Evolutionary conservation across 2,113 vertebrate species (phyloP).

Genomic region (Gallinago paraguaiae): DNA sequence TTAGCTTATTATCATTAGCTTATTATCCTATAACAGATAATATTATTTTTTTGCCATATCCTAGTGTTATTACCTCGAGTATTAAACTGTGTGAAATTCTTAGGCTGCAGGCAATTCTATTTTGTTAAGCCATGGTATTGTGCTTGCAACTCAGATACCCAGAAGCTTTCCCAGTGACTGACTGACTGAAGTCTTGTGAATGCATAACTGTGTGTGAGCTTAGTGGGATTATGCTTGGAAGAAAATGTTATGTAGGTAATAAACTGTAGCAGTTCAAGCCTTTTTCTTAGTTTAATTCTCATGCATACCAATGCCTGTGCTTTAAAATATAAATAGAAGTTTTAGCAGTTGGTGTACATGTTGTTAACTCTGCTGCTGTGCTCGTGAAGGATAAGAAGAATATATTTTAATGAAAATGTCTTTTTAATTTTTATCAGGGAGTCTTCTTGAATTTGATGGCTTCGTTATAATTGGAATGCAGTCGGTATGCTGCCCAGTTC

Average conservation of each 20-base stretch:
- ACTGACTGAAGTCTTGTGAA: neutral
- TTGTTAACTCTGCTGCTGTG: neutral
- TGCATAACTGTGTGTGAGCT: neutral
- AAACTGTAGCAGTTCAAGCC: neutral
- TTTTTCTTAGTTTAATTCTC: neutral
- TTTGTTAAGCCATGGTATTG: neutral
- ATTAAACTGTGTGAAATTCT: neutral
- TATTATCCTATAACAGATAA: neutral
- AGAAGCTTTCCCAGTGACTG: neutral
- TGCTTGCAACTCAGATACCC: neutral
- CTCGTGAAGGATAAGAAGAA: neutral
- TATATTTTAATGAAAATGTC: neutral
- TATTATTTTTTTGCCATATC: neutral
- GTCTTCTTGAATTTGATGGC: neutral
- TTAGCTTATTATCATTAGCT: neutral
- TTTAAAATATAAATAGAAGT: neutral
- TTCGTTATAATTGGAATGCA: neutral
- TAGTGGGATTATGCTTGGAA: neutral
- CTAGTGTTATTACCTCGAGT: neutral
- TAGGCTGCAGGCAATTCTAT: neutral
- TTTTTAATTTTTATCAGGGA: neutral
- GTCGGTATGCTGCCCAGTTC: neutral
- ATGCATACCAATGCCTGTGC: neutral
- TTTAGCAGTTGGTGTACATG: neutral
- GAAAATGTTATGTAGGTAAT: neutral